phyloP scores from a whole-genome alignment of 2,113 vertebrate genomes.

The Manacus vitellinus region DNA sequence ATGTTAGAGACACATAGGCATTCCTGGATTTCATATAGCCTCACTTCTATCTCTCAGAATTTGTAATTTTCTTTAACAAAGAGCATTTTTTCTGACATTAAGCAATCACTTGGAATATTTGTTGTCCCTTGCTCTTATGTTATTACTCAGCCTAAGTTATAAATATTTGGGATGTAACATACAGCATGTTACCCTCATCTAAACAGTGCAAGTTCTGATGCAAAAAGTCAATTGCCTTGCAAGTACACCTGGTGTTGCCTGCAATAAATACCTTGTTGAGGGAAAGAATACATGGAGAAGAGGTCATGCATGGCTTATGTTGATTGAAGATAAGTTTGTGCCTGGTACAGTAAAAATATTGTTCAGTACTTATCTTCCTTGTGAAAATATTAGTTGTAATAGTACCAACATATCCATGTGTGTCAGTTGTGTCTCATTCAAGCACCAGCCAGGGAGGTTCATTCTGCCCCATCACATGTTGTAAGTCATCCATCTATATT shows the following conservation, averaged over 20 bases:
- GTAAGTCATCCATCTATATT: background rate
- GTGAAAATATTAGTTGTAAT: conserved; percentile 42
- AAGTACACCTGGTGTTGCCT: background rate
- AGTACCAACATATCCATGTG: background rate
- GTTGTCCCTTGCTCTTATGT: background rate
- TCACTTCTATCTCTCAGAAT: background rate
- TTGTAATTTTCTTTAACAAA: background rate
- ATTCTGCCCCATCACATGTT: background rate
- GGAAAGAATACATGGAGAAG: background rate
- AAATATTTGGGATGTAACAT: background rate
- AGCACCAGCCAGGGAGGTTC: background rate
- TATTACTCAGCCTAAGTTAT: background rate
- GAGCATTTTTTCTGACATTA: background rate
- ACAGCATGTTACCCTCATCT: background rate
- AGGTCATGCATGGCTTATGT: background rate
- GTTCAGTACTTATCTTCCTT: conserved; percentile 18
- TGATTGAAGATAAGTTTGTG: background rate
- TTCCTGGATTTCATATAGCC: background rate
- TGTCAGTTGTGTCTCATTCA: background rate
- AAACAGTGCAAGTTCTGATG: background rate
- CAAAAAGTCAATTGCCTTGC: background rate
- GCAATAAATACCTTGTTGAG: background rate
- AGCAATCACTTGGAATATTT: background rate
- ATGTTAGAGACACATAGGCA: background rate
- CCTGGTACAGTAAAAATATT: conserved; percentile 4